Evolutionary conservation across 2,888 invertebrate species (phyloP).

Genomic region (Hypselothyrea guttata): DNA sequence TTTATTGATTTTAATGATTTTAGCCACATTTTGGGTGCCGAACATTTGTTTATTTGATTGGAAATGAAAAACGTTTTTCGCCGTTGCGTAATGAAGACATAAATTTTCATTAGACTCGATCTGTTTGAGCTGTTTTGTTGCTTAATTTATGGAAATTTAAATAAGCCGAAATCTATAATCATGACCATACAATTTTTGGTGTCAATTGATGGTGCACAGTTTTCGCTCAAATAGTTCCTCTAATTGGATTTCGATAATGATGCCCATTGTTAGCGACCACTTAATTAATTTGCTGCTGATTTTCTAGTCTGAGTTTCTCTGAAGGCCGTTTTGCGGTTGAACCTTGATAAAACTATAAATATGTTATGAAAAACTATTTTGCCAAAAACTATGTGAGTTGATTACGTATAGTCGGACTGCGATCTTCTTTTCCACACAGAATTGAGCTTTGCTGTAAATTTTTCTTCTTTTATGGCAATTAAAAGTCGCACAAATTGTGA

Average conservation of each 20-base stretch:
- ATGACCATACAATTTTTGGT: constrained; percentile 27
- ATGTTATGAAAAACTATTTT: not conserved
- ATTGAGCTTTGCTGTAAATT: no score
- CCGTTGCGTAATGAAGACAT: constrained; percentile 66
- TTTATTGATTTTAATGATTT: constrained; percentile 75
- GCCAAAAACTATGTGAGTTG: no score
- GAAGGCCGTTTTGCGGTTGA: constrained; percentile 3
- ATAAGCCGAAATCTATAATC: constrained; percentile 48
- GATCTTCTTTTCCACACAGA: no score
- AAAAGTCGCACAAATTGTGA: constrained; percentile 63
- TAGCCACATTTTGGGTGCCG: constrained; percentile 58
- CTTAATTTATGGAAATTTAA: constrained; percentile 71
- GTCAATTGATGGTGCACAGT: constrained; percentile 42
- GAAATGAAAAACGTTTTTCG: constrained; percentile 55
- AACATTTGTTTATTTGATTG: constrained; percentile 55
- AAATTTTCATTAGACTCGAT: constrained; percentile 63
- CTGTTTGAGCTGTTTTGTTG: constrained; percentile 30
- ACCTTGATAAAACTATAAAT: constrained; percentile 1
- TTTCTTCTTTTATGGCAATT: constrained; percentile 38
- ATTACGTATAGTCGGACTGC: no score
- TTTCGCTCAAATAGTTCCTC: constrained; percentile 31
- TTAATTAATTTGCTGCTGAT: constrained; percentile 17
- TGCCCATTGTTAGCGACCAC: constrained; percentile 42
- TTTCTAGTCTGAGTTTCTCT: constrained; percentile 1
- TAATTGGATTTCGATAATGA: constrained; percentile 44